Conservation (phyloP, 37 sponge, comb jelly and placozoan species). For the Halisarca cf. caerulea region DNA sequence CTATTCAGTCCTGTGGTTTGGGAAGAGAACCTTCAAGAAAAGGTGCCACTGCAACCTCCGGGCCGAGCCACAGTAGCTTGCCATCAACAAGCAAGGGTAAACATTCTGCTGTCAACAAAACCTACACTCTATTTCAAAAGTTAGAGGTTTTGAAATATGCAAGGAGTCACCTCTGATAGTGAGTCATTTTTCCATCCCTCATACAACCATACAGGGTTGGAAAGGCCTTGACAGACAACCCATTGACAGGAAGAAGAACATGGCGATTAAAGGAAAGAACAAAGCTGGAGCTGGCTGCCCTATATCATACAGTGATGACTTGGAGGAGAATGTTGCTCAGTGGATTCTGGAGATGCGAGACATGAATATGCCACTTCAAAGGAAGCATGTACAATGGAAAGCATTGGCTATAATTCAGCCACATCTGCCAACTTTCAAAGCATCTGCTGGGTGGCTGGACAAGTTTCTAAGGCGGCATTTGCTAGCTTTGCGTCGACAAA, state of each 20-base stretch:
- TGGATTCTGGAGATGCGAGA: background rate
- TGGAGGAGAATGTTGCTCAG: background rate
- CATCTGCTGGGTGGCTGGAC: background rate
- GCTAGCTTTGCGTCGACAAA: background rate
- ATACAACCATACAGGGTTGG: no score
- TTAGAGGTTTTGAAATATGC: no score
- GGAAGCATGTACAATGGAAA: background rate
- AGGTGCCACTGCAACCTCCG: no score
- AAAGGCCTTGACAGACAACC: no score
- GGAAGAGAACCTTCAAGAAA: no score
- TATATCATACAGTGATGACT: slow-evolving; percentile 1
- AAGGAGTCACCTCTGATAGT: no score
- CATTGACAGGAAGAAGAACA: no score
- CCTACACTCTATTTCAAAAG: no score
- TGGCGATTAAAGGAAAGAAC: background rate
- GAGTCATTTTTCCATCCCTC: no score
- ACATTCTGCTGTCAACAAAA: no score
- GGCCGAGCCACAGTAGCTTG: no score
- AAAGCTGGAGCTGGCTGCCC: background rate
- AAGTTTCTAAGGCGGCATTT: background rate
- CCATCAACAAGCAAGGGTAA: no score
- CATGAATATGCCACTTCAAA: background rate
- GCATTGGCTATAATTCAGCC: background rate
- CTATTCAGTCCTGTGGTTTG: background rate
- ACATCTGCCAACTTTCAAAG: background rate